A percentile compares a stretch with the other conserved stretches of the same genome.
Evolutionary conservation across 2,888 invertebrate genomes (phyloP).

Genomic region (Dryadula phaetusa): DNA sequence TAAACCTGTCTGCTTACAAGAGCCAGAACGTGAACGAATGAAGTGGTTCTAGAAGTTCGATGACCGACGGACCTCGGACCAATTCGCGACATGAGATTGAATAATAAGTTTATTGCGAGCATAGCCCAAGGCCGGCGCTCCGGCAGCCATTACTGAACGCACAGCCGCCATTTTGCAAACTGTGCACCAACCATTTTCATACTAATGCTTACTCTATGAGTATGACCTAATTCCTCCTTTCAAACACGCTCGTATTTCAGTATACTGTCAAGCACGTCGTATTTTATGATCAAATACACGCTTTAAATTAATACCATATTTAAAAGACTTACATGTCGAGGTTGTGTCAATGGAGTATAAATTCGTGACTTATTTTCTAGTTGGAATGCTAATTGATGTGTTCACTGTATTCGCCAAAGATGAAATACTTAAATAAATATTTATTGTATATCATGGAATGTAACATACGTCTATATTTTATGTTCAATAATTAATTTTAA

Average conservation of each 20-base stretch:
- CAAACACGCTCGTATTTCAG: conserved; percentile 12
- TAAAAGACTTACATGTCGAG: conserved; percentile 18
- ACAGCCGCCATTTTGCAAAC: conserved; percentile 72
- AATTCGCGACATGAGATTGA: conserved; percentile 84
- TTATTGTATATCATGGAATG: too few relatives aligned
- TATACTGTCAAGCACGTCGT: conserved; percentile 9
- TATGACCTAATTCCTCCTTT: conserved; percentile 25
- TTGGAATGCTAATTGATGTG: conserved; percentile 39
- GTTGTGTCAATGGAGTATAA: conserved; percentile 15
- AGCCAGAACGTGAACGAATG: conserved; percentile 48
- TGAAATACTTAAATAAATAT: too few relatives aligned
- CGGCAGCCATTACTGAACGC: conserved; percentile 73
- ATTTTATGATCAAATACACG: background rate
- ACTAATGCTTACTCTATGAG: conserved; percentile 39
- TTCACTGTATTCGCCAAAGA: conserved; percentile 36
- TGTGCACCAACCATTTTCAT: conserved; percentile 60
- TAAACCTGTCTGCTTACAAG: conserved; percentile 37
- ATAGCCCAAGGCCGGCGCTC: conserved; percentile 78
- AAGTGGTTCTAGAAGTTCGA: conserved; percentile 72
- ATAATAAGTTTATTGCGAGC: conserved; percentile 83
- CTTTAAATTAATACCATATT: conserved; percentile 7
- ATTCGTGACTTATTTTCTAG: conserved; percentile 31
- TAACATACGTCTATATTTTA: too few relatives aligned
- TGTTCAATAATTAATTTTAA: too few relatives aligned
- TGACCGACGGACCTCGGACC: conserved; percentile 79